Evolutionary conservation across 2,888 invertebrate genomes (phyloP), one percentile per base, ranked within the genome.

Genomic region (Pecten maximus): DNA sequence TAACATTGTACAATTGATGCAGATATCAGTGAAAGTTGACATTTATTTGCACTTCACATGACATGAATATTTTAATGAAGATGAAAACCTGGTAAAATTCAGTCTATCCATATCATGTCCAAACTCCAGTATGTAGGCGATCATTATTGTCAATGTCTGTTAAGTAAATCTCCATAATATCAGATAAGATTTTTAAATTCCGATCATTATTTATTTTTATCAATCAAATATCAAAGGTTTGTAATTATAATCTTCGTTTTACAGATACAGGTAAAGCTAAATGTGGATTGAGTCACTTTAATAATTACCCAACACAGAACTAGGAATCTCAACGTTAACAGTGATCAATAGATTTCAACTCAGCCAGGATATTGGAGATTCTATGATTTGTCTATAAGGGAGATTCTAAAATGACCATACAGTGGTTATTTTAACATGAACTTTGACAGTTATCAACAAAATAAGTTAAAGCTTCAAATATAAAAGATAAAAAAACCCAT

Each of bases 1-100:
- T 23, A 23, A 23, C 23, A 60, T n/a, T 2, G n/a, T 60, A 23
- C 60, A 60, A 60, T 60, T 60, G n/a, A 60, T 60, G 60, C n/a
- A 60, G 60, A 60, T n/a, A 16, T 60, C n/a, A n/a, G 60, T n/a
- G 60, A 60, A 60, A 60, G 60, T 60, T 60, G 60, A 60, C 60
- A 60, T 60, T 60, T 60, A 60, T 60, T 60, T 60, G 23, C n/a
- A 2, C 23, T 60, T 60, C 6, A n/a, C n/a, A 60, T 60, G 60
- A 23, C n/a, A 23, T 60, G 23, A 60, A 16, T 60, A 60, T 60
- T 60, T n/a, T 60, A 23, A 60, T 60, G n/a, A 60, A 60, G 23
- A 23, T 60, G 6, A 23, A 60, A 60, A 60, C 60, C 23, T 23
- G 23, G 6, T 6, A 60, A 1, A 60, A 60, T 60, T n/a, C n/a